Conservation (phyloP, 2,113 vertebrate species). For the Notechis scutatus region DNA sequence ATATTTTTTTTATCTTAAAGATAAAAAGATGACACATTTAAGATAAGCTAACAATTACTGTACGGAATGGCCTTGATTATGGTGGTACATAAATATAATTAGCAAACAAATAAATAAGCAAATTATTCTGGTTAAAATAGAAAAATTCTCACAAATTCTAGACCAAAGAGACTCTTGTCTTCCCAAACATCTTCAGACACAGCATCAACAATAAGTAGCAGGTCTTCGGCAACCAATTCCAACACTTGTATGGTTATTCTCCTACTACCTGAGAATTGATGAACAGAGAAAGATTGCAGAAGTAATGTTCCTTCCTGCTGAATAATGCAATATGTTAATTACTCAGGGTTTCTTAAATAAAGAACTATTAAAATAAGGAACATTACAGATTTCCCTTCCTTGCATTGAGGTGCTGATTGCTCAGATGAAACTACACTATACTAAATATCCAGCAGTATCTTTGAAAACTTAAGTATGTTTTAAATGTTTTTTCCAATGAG, state of each 20-base stretch:
- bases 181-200: slow-evolving; percentile 87
- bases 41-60: neutral
- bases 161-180: slow-evolving; percentile 85
- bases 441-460: neutral
- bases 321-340: neutral
- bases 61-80: neutral
- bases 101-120: neutral
- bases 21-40: neutral
- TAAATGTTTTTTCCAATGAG: neutral
- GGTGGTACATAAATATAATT: neutral
- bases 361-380: neutral
- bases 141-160: slow-evolving; percentile 80
- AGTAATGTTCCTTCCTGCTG: neutral
- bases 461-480: neutral
- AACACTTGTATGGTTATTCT: slow-evolving; percentile 77
- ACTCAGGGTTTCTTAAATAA: neutral
- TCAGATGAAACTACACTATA: neutral
- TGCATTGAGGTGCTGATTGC: neutral
- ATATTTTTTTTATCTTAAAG: neutral
- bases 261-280: slow-evolving; percentile 71
- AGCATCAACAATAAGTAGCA: slow-evolving; percentile 78
- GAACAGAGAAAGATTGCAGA: neutral
- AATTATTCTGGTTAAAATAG: slow-evolving; percentile 8
- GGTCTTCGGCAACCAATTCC: slow-evolving; percentile 79
- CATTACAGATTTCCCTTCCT: neutral